Percentiles rank a stretch among this genome's conserved stretches.
Evolutionary conservation across 2,797 vertebrate genomes (phyloP).

Genomic region (Bovichtus variegatus): DNA sequence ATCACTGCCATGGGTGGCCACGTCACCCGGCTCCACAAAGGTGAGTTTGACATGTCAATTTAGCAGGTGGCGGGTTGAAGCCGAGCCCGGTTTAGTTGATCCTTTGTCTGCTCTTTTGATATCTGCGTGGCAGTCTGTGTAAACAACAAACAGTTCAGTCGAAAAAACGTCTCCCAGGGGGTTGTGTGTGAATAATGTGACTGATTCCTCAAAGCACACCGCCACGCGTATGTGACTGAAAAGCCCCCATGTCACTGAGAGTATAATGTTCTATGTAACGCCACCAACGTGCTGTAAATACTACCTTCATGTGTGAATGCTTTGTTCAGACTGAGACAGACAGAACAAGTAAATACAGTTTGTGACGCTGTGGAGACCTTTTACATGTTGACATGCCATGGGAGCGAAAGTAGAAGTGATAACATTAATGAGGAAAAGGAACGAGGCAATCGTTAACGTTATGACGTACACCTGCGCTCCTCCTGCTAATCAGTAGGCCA

Average conservation of each 20-base stretch:
- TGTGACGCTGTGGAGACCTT: background rate
- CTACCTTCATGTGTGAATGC: background rate
- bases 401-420: background rate
- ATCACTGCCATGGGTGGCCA: slow-evolving; percentile 32
- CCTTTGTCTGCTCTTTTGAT: slow-evolving; percentile 42
- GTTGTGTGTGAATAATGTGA: background rate
- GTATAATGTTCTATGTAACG: slow-evolving; percentile 1
- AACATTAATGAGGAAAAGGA: background rate
- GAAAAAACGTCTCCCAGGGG: slow-evolving; percentile 6
- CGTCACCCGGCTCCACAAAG: slow-evolving; percentile 42
- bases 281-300: background rate
- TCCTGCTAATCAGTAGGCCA: background rate
- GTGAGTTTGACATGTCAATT: slow-evolving; percentile 64
- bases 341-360: no score
- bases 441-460: background rate
- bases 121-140: slow-evolving; percentile 15
- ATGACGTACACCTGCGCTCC: background rate
- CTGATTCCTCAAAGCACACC: slow-evolving; percentile 4
- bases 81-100: slow-evolving; percentile 24
- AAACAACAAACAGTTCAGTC: slow-evolving; percentile 21
- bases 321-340: background rate
- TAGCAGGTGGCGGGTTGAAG: slow-evolving; percentile 26
- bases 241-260: slow-evolving; percentile 5
- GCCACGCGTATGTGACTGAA: slow-evolving; percentile 7
- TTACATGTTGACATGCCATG: background rate